Evolutionary conservation across 2,888 invertebrate genomes (phyloP).

Genomic region (Agonopterix heracliana): DNA sequence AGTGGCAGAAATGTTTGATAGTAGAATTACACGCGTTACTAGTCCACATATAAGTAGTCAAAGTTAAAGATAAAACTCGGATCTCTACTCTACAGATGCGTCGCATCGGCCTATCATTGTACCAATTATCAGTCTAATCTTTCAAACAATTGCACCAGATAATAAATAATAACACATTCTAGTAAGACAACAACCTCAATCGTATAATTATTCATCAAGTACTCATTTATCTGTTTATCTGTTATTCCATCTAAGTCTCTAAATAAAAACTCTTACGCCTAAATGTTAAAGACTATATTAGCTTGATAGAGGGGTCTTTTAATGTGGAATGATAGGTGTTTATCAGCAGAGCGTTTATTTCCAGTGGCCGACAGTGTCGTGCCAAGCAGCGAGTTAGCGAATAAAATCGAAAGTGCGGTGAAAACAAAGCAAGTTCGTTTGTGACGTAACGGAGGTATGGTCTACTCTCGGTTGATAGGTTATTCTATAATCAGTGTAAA

Average conservation of each 20-base stretch:
- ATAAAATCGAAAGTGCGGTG: slow-evolving; percentile 63
- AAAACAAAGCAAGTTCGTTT: slow-evolving; percentile 41
- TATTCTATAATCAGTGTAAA: slow-evolving; percentile 18
- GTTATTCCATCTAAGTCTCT: too few relatives aligned
- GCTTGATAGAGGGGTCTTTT: too few relatives aligned
- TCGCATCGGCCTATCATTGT: not conserved
- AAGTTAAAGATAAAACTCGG: too few relatives aligned
- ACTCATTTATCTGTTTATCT: not conserved
- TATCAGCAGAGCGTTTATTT: slow-evolving; percentile 4
- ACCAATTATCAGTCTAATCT: not conserved
- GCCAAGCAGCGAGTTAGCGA: slow-evolving; percentile 23
- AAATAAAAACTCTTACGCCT: too few relatives aligned
- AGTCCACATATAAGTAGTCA: too few relatives aligned
- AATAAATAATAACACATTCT: not conserved
- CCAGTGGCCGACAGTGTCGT: slow-evolving; percentile 4
- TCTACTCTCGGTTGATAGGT: slow-evolving; percentile 22
- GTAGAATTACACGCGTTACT: too few relatives aligned
- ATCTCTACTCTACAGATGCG: too few relatives aligned
- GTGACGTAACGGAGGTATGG: slow-evolving; percentile 32
- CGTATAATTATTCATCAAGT: not conserved
- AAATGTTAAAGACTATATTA: too few relatives aligned
- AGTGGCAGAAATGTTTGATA: too few relatives aligned
- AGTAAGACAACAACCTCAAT: not conserved
- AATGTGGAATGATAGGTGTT: not conserved
- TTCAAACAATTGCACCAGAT: not conserved